Evolutionary conservation across 2,888 invertebrate genomes (phyloP).

Genomic region (Pseudanteris insignis): DNA sequence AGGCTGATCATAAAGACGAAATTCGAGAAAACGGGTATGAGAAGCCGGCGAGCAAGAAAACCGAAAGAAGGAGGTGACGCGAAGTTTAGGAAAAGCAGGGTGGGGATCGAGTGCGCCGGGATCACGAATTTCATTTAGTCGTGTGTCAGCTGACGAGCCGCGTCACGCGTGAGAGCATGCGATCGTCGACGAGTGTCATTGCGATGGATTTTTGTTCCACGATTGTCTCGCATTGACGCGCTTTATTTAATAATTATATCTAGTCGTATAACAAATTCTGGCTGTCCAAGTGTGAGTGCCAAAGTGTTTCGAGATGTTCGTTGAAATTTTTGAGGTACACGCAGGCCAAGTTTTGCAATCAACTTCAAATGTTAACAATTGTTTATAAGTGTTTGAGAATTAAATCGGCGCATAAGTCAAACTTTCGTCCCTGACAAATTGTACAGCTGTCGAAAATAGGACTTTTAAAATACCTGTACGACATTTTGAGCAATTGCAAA

Average conservation of each 20-base stretch:
- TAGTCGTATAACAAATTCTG: not conserved
- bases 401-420: no score
- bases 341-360: no score
- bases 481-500: no score
- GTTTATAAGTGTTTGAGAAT: no score
- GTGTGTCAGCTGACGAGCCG: constrained; percentile 42
- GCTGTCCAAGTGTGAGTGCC: not conserved
- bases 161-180: constrained; percentile 35
- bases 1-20: not conserved
- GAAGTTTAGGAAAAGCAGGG: constrained; percentile 18
- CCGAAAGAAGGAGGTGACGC: constrained; percentile 32
- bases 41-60: constrained; percentile 6
- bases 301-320: not conserved
- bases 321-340: no score
- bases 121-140: constrained; percentile 44
- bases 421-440: no score
- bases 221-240: constrained; percentile 4
- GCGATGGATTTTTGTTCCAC: constrained; percentile 7
- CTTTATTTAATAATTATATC: no score
- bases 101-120: constrained; percentile 26
- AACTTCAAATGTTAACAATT: no score
- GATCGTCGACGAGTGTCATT: constrained; percentile 24
- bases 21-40: not conserved
- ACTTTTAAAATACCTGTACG: no score
- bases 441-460: no score